Base-by-base conservation (phyloP, 2,888 invertebrate genomes). In the Drosophila mercatorum region DNA sequence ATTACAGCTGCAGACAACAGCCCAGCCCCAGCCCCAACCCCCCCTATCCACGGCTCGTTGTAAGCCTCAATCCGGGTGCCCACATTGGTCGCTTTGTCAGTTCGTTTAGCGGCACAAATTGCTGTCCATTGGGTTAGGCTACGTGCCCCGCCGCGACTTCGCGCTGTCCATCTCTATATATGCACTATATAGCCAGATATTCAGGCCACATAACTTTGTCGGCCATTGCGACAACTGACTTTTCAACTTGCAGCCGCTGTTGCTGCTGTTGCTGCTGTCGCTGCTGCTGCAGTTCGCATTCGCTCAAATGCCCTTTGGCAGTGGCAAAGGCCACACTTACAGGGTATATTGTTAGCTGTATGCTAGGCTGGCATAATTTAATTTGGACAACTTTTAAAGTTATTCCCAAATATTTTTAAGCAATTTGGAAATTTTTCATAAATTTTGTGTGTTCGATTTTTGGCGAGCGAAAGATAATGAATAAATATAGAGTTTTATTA, bases 71-170 rank as follows among this genome's bases (percentile, higher is more conserved):
- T n/a, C 17, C 56, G 36, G 36, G 47, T 58, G 60, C 61, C 66
- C 70, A 74, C 71, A 71, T 44, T 74, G 77, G 72, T 68, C 64
- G 85, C 74, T 89, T 89, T 86, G 87, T 83, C 70, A 72, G 87
- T 80, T 86, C 89, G 83, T 83, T 83, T 84, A 85, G 88, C 73
- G 87, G 77, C 77, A 72, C 90, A 89, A 84, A 88, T 84, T 89
- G 88, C 77, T 73, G 77, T 85, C 83, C 87, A 88, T 84, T 89
- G 80, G 86, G 80, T 84, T 84, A 88, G 68, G 68, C 65, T 14
- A 38, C 62, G 41, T 34, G 53, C 59, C 57, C 61, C 17, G 49
- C 49, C 17, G 49, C 49, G 12, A 28, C 38, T 4, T n/a, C 40
- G 22, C 38, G n/a, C 31, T 12, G 14, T 11, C 49, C 26, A 7